Base-by-base conservation (phyloP, 2,888 invertebrate genomes). In the Galeruca laticollis region DNA sequence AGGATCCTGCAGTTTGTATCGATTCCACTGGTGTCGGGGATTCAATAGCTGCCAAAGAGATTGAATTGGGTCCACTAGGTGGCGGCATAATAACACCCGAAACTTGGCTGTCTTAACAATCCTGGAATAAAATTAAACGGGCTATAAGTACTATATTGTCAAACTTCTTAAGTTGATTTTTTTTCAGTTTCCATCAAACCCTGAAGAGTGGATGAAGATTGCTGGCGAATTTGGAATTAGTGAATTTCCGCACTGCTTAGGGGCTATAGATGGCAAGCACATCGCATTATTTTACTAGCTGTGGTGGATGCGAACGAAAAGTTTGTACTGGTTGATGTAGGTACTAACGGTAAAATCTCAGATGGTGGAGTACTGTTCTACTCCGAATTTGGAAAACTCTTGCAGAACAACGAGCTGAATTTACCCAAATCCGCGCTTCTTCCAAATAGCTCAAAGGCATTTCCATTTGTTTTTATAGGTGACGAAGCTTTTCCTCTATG, bases 241-340 rank as follows among this genome's bases (percentile, higher is more conserved):
- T 49, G 57, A 35, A 54, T 61, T 60, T 54, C 33, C 33, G 33
- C 33, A 33, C 33, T 33, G 33, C 33, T 33, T 33, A 9, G 33
- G 33, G 33, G 33, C 33, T 33, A 33, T 33, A 6, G 33, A 33
- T 33, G 33, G 33, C 33, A 33, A 33, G 33, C 33, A 33, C 33
- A 33, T 33, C 33, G 70, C 31, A 63, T 71, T 57, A 67, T 72
- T n/a, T 63, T 72, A 51, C 43, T 71, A 56, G 69, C 69, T 57
- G 54, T 73, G 31, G 71, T 66, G 33, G 57, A 73, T 59, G 64
- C 69, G 31, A 56, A 69, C 47, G 68, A 60, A 37, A 51, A 71
- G 52, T 73, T 73, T 33, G 54, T 64, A 18, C 49, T 63, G 64
- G 65, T 70, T 21, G 57, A 70, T 65, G 60, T 68, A 35, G 73